These are phyloP conservation scores for Sycophaga agraensis DNA, from an alignment of 1,140 invertebrate genomes.

Conservation along the genomic window DNA sequence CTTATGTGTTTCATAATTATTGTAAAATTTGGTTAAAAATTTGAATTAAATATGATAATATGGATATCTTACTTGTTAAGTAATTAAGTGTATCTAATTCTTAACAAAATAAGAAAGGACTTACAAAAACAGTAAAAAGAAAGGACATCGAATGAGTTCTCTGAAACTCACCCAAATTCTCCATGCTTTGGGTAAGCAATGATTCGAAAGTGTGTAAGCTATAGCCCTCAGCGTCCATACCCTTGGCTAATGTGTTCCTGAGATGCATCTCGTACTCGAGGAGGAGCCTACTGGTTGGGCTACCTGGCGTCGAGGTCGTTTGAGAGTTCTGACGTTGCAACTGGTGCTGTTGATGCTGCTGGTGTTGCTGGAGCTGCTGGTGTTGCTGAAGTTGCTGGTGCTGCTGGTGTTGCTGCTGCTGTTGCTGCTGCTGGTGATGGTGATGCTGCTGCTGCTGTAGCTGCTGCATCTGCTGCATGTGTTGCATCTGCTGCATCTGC, in stretches of 20 bases:
- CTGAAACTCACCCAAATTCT: conserved; percentile 83
- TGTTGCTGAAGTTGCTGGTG: background rate
- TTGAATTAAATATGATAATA: too few relatives aligned
- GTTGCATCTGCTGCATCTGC: conserved; percentile 57
- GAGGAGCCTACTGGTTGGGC: conserved; percentile 81
- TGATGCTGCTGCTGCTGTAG: background rate
- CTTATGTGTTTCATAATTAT: too few relatives aligned
- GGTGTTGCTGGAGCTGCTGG: background rate
- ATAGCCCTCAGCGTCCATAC: conserved; percentile 93
- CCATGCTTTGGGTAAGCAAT: conserved; percentile 89
- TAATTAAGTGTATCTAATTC: too few relatives aligned
- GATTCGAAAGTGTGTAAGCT: conserved; percentile 92
- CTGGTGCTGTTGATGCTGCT: conserved; percentile 55
- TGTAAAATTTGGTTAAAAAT: too few relatives aligned
- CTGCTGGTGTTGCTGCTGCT: background rate
- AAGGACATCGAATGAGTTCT: too few relatives aligned
- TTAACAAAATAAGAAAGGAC: too few relatives aligned
- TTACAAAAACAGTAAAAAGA: too few relatives aligned
- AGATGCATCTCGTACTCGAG: conserved; percentile 95
- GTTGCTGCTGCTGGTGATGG: background rate
- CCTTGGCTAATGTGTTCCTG: conserved; percentile 88
- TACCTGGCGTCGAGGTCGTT: conserved; percentile 73
- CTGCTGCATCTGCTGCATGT: conserved; percentile 40
- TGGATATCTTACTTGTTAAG: too few relatives aligned
- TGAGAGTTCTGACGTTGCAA: conserved; percentile 52